phyloP scores from a whole-genome alignment of 2,113 vertebrate species.

The Notechis scutatus region DNA sequence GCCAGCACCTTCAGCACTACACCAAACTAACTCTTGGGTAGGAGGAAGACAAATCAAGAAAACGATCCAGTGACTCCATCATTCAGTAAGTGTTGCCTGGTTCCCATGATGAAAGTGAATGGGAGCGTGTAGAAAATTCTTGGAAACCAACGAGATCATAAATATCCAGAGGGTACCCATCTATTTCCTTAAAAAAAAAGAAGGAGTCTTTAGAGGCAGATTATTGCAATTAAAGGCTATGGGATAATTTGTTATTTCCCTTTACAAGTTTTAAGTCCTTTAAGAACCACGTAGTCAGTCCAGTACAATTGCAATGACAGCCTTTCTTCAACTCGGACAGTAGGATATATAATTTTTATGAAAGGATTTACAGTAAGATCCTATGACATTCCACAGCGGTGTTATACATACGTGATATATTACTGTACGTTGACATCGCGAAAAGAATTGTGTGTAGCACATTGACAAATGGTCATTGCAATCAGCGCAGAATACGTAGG shows the following conservation, averaged over 20 bases:
- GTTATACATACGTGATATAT: neutral
- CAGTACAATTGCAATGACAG: neutral
- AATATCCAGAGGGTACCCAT: neutral
- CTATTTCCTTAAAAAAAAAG: neutral
- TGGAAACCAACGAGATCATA: neutral
- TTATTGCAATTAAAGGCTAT: neutral
- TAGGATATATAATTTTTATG: neutral
- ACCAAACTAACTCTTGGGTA: neutral
- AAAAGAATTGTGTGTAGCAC: neutral
- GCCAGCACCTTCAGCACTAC: neutral
- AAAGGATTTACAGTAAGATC: neutral
- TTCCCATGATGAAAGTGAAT: neutral
- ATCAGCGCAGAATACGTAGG: neutral
- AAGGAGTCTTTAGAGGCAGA: neutral
- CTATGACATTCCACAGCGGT: neutral
- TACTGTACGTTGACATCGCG: neutral
- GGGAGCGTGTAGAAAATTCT: neutral
- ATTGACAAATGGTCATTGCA: neutral
- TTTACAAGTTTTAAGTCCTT: neutral
- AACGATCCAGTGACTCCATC: no score
- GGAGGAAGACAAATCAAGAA: neutral
- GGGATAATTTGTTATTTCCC: neutral
- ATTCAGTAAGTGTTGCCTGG: neutral
- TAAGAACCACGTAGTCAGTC: neutral
- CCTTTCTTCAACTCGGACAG: no score